These are phyloP conservation scores for Volucella zonaria DNA, from an alignment of 2,888 invertebrate species.

Conservation along the genomic window DNA sequence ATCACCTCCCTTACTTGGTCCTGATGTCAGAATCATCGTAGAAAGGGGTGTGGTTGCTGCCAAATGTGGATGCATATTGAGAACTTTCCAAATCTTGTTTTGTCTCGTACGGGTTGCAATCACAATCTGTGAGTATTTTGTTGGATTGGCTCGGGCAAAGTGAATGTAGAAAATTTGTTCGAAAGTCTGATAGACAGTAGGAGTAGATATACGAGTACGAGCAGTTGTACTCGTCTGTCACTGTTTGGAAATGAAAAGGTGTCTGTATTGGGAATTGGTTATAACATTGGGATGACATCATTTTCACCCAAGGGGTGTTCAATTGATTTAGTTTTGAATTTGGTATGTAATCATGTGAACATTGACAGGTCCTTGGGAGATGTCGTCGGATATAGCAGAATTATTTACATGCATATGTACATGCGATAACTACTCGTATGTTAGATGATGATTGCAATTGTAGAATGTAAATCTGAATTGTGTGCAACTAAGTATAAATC, in stretches of 20 bases:
- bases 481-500: not conserved
- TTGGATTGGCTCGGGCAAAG: slow-evolving; percentile 1
- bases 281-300: slow-evolving; percentile 5
- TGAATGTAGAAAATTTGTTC: not conserved
- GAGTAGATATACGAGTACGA: not conserved
- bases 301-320: slow-evolving; percentile 8
- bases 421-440: no score
- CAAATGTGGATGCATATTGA: slow-evolving; percentile 52
- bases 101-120: slow-evolving; percentile 44
- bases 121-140: not conserved
- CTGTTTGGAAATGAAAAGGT: not conserved
- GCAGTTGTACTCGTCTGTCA: no score
- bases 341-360: slow-evolving; percentile 24
- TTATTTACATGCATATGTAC: not conserved
- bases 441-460: slow-evolving; percentile 5
- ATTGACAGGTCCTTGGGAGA: slow-evolving; percentile 17
- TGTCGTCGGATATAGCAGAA: not conserved
- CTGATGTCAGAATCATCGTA: not conserved
- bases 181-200: not conserved
- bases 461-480: slow-evolving; percentile 3
- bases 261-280: slow-evolving; percentile 15
- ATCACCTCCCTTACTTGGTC: slow-evolving; percentile 31
- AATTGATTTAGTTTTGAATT: slow-evolving; percentile 22
- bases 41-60: slow-evolving; percentile 28
- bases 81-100: slow-evolving; percentile 37